Percentiles rank a stretch among this genome's conserved stretches.
Evolutionary conservation across 2,888 invertebrate species (phyloP).

Genomic region (Cataglyphis rosenhaueri): DNA sequence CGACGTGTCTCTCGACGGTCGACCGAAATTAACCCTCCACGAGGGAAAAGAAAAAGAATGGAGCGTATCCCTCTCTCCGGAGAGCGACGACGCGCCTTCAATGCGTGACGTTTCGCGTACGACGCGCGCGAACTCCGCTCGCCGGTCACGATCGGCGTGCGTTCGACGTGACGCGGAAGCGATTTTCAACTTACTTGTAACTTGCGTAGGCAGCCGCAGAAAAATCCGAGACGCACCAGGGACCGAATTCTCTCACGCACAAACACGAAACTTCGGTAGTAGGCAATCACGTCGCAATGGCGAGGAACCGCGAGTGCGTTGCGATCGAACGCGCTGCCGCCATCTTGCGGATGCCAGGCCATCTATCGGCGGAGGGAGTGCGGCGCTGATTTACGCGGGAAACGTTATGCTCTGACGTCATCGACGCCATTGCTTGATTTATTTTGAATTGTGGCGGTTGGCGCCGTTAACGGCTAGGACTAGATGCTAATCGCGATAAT

Average conservation of each 20-base stretch:
- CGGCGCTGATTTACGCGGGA: constrained; percentile 70
- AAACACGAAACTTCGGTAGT: constrained; percentile 78
- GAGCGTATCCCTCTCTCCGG: constrained; percentile 42
- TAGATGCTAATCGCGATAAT: constrained; percentile 4
- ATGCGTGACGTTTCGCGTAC: constrained; percentile 27
- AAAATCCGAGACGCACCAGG: constrained; percentile 70
- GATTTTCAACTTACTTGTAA: constrained; percentile 68
- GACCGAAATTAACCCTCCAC: constrained; percentile 75
- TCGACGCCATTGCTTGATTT: constrained; percentile 48
- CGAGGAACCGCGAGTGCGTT: constrained; percentile 78
- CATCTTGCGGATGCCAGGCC: constrained; percentile 71
- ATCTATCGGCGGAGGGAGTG: constrained; percentile 53
- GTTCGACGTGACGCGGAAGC: background rate
- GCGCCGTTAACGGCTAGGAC: background rate
- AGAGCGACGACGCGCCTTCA: constrained; percentile 22
- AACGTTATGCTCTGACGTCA: constrained; percentile 46
- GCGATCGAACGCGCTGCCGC: constrained; percentile 65
- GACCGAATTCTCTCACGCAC: constrained; percentile 78
- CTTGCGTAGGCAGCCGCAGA: constrained; percentile 37
- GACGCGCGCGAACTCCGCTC: constrained; percentile 20
- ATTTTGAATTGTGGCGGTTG: constrained; percentile 4
- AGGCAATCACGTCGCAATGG: constrained; percentile 81
- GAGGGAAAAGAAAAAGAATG: constrained; percentile 58
- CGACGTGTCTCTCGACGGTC: constrained; percentile 61
- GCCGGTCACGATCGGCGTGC: background rate